Conservation (phyloP, 2,113 vertebrate species). For the Psophia crepitans region DNA sequence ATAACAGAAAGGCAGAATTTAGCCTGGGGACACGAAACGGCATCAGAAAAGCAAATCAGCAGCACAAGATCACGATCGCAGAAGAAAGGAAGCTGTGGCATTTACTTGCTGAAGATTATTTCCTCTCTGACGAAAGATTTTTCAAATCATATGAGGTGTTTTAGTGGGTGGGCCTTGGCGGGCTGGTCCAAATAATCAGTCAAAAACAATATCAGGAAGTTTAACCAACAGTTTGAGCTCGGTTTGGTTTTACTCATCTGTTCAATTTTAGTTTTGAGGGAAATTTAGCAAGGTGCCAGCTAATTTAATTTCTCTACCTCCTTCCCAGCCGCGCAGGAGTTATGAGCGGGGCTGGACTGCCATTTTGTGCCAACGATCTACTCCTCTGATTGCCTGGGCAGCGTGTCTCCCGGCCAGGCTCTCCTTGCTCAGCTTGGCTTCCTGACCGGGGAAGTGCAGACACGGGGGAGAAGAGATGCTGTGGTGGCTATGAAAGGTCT, state of each 20-base stretch:
- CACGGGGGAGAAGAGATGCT: neutral
- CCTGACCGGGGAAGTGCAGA: neutral
- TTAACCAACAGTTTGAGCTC: neutral
- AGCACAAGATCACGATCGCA: neutral
- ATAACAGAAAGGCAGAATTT: neutral
- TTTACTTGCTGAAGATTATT: constrained; percentile 29
- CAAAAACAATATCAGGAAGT: constrained; percentile 53
- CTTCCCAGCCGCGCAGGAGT: neutral
- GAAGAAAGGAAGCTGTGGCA: constrained; percentile 13
- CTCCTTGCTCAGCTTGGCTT: neutral
- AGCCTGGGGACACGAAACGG: neutral
- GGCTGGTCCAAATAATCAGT: constrained; percentile 41
- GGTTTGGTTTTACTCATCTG: constrained; percentile 20
- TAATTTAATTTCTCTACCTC: neutral
- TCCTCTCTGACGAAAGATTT: constrained; percentile 37
- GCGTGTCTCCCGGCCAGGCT: neutral
- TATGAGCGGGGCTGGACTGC: neutral
- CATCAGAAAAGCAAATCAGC: constrained; percentile 24
- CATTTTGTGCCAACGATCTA: neutral
- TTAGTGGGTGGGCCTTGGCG: neutral
- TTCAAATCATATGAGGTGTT: constrained; percentile 19
- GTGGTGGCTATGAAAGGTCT: neutral
- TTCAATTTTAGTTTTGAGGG: neutral
- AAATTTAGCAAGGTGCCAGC: neutral
- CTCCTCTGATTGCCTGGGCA: neutral